These are phyloP conservation scores for Heteromormyrus szaboi DNA, from an alignment of 2,797 vertebrate genomes.

Conservation along the genomic window DNA sequence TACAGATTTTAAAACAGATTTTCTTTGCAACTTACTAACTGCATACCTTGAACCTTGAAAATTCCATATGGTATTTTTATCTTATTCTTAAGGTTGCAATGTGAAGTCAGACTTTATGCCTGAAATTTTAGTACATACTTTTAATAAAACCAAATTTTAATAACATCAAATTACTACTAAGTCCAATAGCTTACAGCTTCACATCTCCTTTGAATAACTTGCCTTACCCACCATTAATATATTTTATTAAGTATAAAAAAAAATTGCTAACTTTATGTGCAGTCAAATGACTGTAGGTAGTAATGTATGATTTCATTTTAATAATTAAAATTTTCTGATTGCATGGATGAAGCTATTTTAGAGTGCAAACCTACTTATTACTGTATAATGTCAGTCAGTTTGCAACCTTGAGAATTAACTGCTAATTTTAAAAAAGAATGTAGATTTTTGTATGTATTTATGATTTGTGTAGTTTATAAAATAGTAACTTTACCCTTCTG, in stretches of 20 bases:
- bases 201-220: background rate
- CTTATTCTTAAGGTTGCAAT: background rate
- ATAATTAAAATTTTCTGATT: background rate
- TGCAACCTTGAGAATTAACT: background rate
- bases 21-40: background rate
- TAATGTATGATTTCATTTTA: background rate
- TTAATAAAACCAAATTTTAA: background rate
- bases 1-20: background rate
- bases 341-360: background rate
- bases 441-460: background rate
- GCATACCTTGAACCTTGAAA: background rate
- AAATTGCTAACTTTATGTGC: background rate
- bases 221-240: background rate
- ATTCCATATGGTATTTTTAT: background rate
- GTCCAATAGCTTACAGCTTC: background rate
- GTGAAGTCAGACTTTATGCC: background rate
- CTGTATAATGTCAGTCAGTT: background rate
- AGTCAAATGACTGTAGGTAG: background rate
- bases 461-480: background rate
- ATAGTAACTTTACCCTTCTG: background rate
- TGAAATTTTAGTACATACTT: background rate
- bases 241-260: background rate
- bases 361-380: background rate
- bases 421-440: background rate
- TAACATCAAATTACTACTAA: background rate